Percentiles rank a stretch among this genome's conserved stretches.
phyloP scores from a whole-genome alignment of 2,113 vertebrate species.

The Copsychus sechellarum region DNA sequence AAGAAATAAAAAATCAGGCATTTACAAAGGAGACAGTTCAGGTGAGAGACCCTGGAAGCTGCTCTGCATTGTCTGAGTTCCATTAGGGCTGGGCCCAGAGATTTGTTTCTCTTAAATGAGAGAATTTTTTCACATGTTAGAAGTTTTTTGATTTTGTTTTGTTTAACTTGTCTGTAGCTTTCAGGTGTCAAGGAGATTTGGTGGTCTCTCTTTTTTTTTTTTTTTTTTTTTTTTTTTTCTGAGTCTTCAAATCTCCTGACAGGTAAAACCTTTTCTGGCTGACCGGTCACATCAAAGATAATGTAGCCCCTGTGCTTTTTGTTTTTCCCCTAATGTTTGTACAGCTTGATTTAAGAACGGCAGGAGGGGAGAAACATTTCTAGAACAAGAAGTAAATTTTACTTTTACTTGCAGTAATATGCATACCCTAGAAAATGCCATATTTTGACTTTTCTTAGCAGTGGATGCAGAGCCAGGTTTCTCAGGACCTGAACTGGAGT shows the following conservation, averaged over 20 bases:
- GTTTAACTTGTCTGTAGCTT: background rate
- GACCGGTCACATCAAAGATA: background rate
- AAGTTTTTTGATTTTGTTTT: background rate
- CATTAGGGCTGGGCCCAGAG: background rate
- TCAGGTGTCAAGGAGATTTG: slow-evolving; percentile 11
- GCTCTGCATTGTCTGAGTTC: background rate
- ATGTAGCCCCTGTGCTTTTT: background rate
- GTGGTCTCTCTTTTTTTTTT: background rate
- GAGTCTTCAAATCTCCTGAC: background rate
- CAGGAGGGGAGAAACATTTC: background rate
- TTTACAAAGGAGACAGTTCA: background rate
- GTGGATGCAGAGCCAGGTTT: background rate
- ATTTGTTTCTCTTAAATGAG: background rate
- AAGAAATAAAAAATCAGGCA: slow-evolving; percentile 4
- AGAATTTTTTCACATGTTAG: background rate
- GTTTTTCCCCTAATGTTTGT: background rate
- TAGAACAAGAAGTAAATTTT: background rate
- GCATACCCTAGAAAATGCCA: background rate
- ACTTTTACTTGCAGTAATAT: background rate
- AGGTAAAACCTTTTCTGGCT: background rate
- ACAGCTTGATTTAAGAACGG: background rate
- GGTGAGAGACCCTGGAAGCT: background rate
- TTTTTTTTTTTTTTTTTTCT: background rate
- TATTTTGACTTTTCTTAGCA: background rate
- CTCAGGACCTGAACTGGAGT: background rate